phyloP scores from a whole-genome alignment of 1,140 invertebrate species.

The Archivesica marissinica region DNA sequence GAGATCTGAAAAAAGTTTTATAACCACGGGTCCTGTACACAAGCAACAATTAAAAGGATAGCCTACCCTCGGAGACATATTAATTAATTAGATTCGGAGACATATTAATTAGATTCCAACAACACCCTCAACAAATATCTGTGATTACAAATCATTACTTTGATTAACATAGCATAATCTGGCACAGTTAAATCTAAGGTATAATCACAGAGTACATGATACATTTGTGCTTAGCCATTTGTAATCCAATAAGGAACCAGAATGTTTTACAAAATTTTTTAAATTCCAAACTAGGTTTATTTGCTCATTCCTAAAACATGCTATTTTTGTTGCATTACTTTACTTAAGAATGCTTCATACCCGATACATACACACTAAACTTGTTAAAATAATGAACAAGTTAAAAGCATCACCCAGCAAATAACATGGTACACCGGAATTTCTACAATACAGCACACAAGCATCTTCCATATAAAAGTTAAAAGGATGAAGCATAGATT shows the following conservation, averaged over 20 bases:
- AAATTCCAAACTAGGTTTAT: not conserved
- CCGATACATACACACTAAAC: not conserved
- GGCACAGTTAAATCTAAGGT: conserved; percentile 7
- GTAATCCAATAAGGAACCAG: not conserved
- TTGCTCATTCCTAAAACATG: not conserved
- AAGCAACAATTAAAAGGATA: too few relatives aligned
- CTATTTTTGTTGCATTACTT: not conserved
- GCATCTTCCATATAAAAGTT: conserved; percentile 4
- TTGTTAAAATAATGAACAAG: conserved; percentile 14
- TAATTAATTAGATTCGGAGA: too few relatives aligned
- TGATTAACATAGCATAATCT: conserved; percentile 12
- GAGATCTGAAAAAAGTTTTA: too few relatives aligned
- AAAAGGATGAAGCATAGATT: not conserved
- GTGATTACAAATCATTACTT: not conserved
- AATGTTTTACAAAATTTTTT: not conserved
- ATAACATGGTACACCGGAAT: not conserved
- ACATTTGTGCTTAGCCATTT: not conserved
- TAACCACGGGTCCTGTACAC: too few relatives aligned
- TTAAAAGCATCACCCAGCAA: not conserved
- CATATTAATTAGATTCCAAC: too few relatives aligned
- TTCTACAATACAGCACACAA: not conserved
- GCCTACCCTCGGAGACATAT: too few relatives aligned
- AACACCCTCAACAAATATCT: conserved; percentile 19
- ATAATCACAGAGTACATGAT: conserved; percentile 29
- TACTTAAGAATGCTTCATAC: not conserved